These are phyloP conservation scores for Drosophila bifasciata DNA, from an alignment of 1,140 invertebrate species.

Conservation along the genomic window DNA sequence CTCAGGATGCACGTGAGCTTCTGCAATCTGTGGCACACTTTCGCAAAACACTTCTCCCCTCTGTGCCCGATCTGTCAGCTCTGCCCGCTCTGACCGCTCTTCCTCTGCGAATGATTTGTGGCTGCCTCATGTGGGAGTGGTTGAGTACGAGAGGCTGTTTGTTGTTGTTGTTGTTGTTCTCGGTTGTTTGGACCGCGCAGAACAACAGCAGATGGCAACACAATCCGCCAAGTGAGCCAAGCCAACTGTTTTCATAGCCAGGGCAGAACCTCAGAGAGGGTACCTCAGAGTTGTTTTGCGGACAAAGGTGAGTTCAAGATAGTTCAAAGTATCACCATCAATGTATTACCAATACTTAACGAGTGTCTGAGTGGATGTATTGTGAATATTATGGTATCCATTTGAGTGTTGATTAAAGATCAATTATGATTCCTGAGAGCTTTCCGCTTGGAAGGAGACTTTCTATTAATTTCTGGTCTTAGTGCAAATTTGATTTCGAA, in stretches of 20 bases:
- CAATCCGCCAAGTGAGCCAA: slow-evolving; percentile 30
- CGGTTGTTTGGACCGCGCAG: neutral
- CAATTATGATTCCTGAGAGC: too few relatives aligned
- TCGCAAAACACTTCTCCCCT: slow-evolving; percentile 5
- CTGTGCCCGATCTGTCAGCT: neutral
- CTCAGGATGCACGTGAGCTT: slow-evolving; percentile 54
- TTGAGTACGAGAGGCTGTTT: too few relatives aligned
- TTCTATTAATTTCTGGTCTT: too few relatives aligned
- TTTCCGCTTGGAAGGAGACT: too few relatives aligned
- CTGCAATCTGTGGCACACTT: slow-evolving; percentile 63
- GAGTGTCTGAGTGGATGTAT: too few relatives aligned
- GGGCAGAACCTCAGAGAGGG: slow-evolving; percentile 1
- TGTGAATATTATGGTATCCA: too few relatives aligned
- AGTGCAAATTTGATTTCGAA: too few relatives aligned
- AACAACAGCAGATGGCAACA: slow-evolving; percentile 33
- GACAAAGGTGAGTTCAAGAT: too few relatives aligned
- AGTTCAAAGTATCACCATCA: too few relatives aligned
- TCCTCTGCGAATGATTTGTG: slow-evolving; percentile 11
- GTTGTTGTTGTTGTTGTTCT: too few relatives aligned
- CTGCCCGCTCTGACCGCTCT: neutral
- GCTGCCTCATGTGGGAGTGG: neutral
- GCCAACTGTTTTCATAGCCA: slow-evolving; percentile 43
- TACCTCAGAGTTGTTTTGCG: slow-evolving; percentile 3
- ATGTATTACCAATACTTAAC: too few relatives aligned
- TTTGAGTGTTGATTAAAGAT: too few relatives aligned